Conservation (phyloP, 2,113 vertebrate genomes). For the Nothobranchius kuhntae region DNA sequence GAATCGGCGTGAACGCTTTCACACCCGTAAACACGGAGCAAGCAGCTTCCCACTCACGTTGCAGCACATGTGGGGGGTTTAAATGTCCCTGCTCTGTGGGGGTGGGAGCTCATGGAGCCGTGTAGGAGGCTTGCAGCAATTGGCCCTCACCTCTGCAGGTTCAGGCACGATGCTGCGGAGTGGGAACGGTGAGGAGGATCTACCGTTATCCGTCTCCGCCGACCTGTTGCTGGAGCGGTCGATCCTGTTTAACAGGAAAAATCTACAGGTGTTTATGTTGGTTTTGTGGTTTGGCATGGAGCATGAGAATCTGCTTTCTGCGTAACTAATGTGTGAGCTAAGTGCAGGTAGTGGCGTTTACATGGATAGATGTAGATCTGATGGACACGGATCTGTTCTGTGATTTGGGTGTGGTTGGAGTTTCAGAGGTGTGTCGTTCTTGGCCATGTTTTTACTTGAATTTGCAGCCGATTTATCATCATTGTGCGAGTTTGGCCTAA, state of each 20-base stretch:
- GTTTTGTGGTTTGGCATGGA: conserved; percentile 18
- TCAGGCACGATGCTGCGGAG: conserved; percentile 50
- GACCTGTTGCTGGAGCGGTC: conserved; percentile 45
- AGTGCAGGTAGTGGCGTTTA: not conserved
- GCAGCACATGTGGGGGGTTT: conserved; percentile 13
- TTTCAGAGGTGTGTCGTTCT: not conserved
- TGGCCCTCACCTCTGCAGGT: conserved; percentile 59
- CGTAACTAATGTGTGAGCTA: not conserved
- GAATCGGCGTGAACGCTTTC: conserved; percentile 24
- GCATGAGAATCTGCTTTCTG: conserved; percentile 26
- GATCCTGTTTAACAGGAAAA: conserved; percentile 58
- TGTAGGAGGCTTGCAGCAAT: conserved; percentile 52
- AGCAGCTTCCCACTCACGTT: conserved; percentile 25
- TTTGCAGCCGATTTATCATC: not conserved
- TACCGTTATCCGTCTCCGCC: conserved; percentile 43
- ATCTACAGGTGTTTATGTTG: conserved; percentile 14
- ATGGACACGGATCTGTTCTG: not conserved
- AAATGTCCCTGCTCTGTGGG: conserved; percentile 43
- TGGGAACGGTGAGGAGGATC: conserved; percentile 58
- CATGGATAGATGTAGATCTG: not conserved
- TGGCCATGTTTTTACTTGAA: not conserved
- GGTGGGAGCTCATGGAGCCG: conserved; percentile 50
- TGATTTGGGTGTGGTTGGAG: conserved; percentile 1
- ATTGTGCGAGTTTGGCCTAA: not conserved
- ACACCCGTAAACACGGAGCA: conserved; percentile 15